phyloP scores from a whole-genome alignment of 2,797 vertebrate species.

The Eulemur rubriventer region DNA sequence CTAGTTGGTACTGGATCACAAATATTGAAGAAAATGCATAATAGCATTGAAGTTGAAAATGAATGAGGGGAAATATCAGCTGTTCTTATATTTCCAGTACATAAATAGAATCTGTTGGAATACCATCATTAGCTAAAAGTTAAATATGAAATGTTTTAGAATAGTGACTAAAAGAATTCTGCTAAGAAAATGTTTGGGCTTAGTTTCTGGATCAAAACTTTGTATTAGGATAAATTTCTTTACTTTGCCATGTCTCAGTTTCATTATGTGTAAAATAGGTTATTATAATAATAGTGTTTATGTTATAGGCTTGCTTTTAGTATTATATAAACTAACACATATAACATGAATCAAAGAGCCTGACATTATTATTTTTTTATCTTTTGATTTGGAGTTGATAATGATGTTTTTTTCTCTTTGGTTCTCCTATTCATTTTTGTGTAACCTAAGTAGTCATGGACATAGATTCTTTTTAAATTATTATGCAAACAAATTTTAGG shows the following conservation, averaged over 20 bases:
- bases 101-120: background rate
- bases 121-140: background rate
- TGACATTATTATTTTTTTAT: background rate
- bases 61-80: background rate
- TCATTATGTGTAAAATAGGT: background rate
- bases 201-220: background rate
- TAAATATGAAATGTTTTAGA: constrained; percentile 19
- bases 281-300: background rate
- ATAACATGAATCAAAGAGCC: background rate
- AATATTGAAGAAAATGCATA: background rate
- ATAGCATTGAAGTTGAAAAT: constrained; percentile 9
- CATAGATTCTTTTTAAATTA: constrained; percentile 5
- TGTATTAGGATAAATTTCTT: background rate
- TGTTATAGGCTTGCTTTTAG: background rate
- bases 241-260: background rate
- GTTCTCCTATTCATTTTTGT: background rate
- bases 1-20: background rate
- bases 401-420: background rate
- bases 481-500: background rate
- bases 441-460: background rate
- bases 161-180: background rate
- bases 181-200: background rate
- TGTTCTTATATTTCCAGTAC: background rate
- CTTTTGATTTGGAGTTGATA: constrained; percentile 18
- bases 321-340: background rate